A percentile compares a stretch with the other conserved stretches of the same genome.
Evolutionary conservation across 2,797 vertebrate species (phyloP).

Genomic region (Acropternis orthonyx): DNA sequence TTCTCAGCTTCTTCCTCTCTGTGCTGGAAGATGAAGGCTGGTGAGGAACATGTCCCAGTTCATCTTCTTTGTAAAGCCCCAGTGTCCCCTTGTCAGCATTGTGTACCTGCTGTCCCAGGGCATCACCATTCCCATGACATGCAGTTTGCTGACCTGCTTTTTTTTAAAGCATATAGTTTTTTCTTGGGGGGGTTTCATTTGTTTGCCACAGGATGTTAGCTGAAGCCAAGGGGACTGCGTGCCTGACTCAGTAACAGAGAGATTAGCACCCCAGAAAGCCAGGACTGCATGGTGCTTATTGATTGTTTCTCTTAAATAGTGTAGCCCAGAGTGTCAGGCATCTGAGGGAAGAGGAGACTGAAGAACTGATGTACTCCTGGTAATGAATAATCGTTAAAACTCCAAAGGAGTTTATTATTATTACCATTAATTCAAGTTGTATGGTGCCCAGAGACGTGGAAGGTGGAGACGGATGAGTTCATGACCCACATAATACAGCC

Average conservation of each 20-base stretch:
- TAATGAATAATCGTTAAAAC: constrained; percentile 14
- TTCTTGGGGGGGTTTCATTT: not conserved
- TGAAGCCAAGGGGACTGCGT: not conserved
- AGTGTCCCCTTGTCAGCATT: not conserved
- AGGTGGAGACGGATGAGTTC: not conserved
- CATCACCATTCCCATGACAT: accelerated
- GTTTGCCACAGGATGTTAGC: not conserved
- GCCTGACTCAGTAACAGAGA: not conserved
- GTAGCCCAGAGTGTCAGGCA: not conserved
- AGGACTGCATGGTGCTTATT: not conserved
- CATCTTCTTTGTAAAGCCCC: not conserved
- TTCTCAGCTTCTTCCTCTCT: not conserved
- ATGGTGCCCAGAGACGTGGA: not conserved
- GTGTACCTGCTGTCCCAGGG: not conserved
- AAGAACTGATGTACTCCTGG: not conserved
- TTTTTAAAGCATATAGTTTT: accelerated
- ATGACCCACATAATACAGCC: not conserved
- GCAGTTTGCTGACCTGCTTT: not conserved
- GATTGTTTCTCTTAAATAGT: not conserved
- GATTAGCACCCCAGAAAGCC: not conserved
- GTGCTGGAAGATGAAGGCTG: not conserved
- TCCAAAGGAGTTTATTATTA: constrained; percentile 16
- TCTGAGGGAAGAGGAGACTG: not conserved
- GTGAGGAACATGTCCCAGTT: not conserved
- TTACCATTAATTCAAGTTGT: constrained; percentile 9